Conservation (phyloP, 2,888 invertebrate genomes). For the Tetranychus truncatus region DNA sequence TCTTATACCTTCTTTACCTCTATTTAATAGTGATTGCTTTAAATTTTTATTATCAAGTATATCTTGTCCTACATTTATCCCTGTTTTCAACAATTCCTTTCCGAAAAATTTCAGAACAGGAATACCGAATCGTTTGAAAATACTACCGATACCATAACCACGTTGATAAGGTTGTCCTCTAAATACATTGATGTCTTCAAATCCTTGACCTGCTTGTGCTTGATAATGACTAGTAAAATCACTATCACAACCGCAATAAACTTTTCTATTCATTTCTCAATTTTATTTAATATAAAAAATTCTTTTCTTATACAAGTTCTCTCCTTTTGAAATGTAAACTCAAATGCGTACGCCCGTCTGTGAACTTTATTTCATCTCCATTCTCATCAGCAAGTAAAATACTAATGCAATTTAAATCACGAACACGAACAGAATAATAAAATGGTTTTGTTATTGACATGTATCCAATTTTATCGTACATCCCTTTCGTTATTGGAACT, state of each 20-base stretch:
- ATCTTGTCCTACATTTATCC: not conserved
- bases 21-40: not conserved
- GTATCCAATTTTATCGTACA: too few relatives aligned
- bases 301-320: not conserved
- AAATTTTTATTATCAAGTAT: not conserved
- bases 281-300: not conserved
- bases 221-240: not conserved
- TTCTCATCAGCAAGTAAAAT: constrained; percentile 1
- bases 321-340: not conserved
- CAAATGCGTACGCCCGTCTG: not conserved
- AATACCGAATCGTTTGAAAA: not conserved
- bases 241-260: not conserved
- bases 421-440: not conserved
- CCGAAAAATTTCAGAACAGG: not conserved
- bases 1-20: not conserved
- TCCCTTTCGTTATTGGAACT: too few relatives aligned
- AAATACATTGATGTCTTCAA: not conserved
- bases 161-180: not conserved
- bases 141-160: not conserved
- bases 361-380: not conserved
- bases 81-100: not conserved
- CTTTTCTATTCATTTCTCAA: not conserved
- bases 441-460: too few relatives aligned
- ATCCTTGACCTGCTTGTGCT: not conserved
- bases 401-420: not conserved